Conservation (phyloP, 2,888 invertebrate species). For the Volucella zonaria region DNA sequence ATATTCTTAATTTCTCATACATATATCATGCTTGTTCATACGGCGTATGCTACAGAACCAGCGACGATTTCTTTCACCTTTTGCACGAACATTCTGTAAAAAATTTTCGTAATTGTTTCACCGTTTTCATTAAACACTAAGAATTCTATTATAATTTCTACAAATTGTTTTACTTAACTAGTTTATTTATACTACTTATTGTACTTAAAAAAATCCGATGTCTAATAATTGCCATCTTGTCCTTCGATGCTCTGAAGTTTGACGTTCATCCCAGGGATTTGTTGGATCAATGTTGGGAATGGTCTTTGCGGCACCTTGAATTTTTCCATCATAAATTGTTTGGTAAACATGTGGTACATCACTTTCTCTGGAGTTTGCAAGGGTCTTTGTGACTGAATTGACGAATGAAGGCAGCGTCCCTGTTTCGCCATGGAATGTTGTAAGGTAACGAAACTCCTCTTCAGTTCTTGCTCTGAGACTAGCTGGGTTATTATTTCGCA, state of each 20-base stretch:
- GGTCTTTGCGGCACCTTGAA: slow-evolving; percentile 18
- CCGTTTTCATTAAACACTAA: no score
- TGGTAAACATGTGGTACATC: neutral
- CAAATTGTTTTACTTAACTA: no score
- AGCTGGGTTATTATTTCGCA: neutral
- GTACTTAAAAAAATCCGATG: no score
- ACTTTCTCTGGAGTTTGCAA: neutral
- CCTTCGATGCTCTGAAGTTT: slow-evolving; percentile 17
- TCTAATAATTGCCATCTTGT: no score
- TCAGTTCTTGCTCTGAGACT: slow-evolving; percentile 1
- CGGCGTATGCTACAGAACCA: no score
- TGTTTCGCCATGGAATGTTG: slow-evolving; percentile 10
- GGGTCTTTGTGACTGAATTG: neutral
- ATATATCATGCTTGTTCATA: no score
- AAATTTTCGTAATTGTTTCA: no score
- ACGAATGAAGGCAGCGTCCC: slow-evolving; percentile 11
- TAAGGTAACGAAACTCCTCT: neutral
- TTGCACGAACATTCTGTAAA: no score
- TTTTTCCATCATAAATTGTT: slow-evolving; percentile 1
- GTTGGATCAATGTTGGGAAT: slow-evolving; percentile 3
- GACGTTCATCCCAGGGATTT: neutral
- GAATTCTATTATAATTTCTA: no score
- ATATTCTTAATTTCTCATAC: no score
- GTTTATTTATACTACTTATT: no score
- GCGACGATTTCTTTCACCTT: no score